These are phyloP conservation scores for Lagodon rhomboides DNA, from an alignment of 2,797 vertebrate genomes.

Conservation along the genomic window DNA sequence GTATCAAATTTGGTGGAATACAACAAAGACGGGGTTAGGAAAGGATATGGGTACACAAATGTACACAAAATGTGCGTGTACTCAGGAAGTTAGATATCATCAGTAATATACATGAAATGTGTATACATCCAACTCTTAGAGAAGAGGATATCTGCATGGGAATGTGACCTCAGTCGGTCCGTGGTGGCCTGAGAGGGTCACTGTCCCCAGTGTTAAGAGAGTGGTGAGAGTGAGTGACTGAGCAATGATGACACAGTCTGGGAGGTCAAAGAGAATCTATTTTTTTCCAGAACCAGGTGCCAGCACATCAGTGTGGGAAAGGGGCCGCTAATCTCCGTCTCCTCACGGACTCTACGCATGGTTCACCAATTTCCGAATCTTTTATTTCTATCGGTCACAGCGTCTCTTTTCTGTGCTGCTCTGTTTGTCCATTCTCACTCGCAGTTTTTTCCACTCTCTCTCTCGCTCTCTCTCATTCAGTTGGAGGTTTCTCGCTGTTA, in stretches of 20 bases:
- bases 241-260: constrained; percentile 50
- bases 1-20: constrained; percentile 37
- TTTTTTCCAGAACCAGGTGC: constrained; percentile 64
- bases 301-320: constrained; percentile 59
- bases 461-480: constrained; percentile 61
- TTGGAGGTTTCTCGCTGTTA: constrained; percentile 66
- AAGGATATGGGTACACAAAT: constrained; percentile 1
- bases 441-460: constrained; percentile 31
- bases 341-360: not conserved
- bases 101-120: constrained; percentile 30
- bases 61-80: constrained; percentile 28
- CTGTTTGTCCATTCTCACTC: constrained; percentile 30
- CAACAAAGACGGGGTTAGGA: constrained; percentile 26
- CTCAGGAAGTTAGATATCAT: constrained; percentile 41
- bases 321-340: constrained; percentile 20
- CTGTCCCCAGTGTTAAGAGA: constrained; percentile 73
- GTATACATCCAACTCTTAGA: constrained; percentile 30
- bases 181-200: constrained; percentile 66
- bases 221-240: constrained; percentile 50
- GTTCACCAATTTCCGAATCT: constrained; percentile 30
- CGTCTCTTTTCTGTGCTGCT: constrained; percentile 40
- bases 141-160: constrained; percentile 61
- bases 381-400: constrained; percentile 37
- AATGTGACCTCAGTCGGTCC: constrained; percentile 66
- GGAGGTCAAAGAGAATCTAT: constrained; percentile 55